Base-by-base conservation (phyloP, 1,140 invertebrate species). In the Scaptodrosophila lebanonensis region DNA sequence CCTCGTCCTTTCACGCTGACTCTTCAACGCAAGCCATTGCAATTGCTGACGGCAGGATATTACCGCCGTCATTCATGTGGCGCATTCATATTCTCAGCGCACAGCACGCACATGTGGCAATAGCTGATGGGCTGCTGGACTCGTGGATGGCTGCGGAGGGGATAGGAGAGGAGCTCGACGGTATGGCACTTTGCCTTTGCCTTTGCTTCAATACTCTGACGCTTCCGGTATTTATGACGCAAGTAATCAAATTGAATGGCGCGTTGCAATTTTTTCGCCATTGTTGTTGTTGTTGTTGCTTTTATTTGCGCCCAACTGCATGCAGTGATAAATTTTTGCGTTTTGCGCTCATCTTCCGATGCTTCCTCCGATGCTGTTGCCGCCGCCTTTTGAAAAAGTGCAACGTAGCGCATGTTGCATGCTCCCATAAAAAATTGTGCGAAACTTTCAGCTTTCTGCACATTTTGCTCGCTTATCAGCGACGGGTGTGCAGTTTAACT, bases 241-340 rank as follows among this genome's bases (percentile, higher is more conserved):
- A 79, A 79, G 75, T 79, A 79, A 79, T 79, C 75, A 79, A 79
- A 79, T 79, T 79, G 75, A 79, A 79, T 79, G 75, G 75, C 40
- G 73, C 73, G 56, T 71, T 82, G 73, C 73, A 79, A 60, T 73
- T 77, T 75, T 53, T 29, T 54, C 17, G 8, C 5, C 11, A n/a
- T 9, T 12, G 30, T 18, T 11, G 7, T 36, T 15, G 30, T 5
- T 32, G 7, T 48, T 47, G 60, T 29, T 65, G 53, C 52, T 82
- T 75, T 79, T 75, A 82, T 83, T 79, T 79, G 69, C 52, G 66
- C 53, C 20, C 15, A 18, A 6, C 59, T 51, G 47, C 27, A 27
- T 53, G 63, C 75, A 82, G 69, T 79, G 73, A 82, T 79, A 79
- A 82, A 82, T 79, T 73, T 66, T 42, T 60, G 56, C 66, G 62